Conservation (phyloP, 2,888 invertebrate genomes). For the Cerceris ruficornis region DNA sequence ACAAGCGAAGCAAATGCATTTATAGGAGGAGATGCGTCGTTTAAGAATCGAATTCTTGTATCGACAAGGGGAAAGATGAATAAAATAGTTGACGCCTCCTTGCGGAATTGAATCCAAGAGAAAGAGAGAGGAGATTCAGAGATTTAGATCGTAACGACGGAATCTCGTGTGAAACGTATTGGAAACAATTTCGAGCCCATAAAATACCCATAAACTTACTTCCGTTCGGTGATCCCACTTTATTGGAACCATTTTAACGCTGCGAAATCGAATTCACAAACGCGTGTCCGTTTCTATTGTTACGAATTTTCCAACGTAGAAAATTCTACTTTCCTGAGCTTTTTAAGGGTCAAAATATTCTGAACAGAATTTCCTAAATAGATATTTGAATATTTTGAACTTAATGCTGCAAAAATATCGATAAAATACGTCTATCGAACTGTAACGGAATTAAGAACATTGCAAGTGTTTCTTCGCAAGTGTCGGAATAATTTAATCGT, state of each 20-base stretch:
- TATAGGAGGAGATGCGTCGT: not conserved
- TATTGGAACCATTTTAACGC: constrained; percentile 64
- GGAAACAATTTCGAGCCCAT: constrained; percentile 68
- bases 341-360: too few relatives aligned
- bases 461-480: too few relatives aligned
- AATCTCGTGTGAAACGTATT: constrained; percentile 39
- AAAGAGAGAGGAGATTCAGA: constrained; percentile 25
- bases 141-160: constrained; percentile 45
- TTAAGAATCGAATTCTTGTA: not conserved
- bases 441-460: too few relatives aligned
- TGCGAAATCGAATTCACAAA: constrained; percentile 17
- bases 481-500: too few relatives aligned
- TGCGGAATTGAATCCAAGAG: constrained; percentile 35
- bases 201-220: constrained; percentile 60
- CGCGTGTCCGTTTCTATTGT: not conserved
- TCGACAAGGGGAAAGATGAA: not conserved
- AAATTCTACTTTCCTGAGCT: not conserved
- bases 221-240: constrained; percentile 61
- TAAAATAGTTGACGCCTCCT: not conserved
- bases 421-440: too few relatives aligned
- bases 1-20: too few relatives aligned
- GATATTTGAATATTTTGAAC: too few relatives aligned
- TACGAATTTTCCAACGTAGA: not conserved
- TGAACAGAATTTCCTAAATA: too few relatives aligned
- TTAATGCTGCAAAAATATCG: too few relatives aligned